phyloP scores from a whole-genome alignment of 2,888 invertebrate genomes.

The Lycocerus yunnanus region DNA sequence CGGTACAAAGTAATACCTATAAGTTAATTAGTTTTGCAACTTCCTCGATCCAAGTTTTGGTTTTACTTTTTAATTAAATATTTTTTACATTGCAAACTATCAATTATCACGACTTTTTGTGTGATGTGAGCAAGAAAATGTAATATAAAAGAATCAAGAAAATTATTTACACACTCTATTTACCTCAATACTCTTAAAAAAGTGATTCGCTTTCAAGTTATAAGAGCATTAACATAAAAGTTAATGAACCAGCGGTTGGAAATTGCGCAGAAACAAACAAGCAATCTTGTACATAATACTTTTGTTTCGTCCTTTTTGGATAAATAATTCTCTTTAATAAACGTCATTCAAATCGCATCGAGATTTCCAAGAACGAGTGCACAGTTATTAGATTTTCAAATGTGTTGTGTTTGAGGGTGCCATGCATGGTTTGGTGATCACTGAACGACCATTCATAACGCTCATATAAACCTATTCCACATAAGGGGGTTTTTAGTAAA shows the following conservation, averaged over 20 bases:
- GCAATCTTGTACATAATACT: not conserved
- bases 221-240: not conserved
- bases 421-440: slow-evolving; percentile 15
- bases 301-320: not conserved
- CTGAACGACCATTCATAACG: slow-evolving; percentile 15
- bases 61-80: too few species aligned
- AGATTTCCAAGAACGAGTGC: slow-evolving; percentile 5
- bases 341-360: not conserved
- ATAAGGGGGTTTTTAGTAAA: not conserved
- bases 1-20: too few species aligned
- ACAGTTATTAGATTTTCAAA: slow-evolving; percentile 14
- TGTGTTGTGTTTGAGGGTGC: slow-evolving; percentile 10
- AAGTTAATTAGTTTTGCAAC: too few species aligned
- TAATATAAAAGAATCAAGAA: too few species aligned
- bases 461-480: not conserved
- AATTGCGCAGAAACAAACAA: not conserved
- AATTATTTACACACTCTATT: not conserved
- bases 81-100: too few species aligned
- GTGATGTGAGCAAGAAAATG: too few species aligned
- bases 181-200: not conserved
- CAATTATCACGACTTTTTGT: too few species aligned
- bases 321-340: not conserved
- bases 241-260: not conserved
- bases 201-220: not conserved
- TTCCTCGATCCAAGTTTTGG: not conserved